Evolutionary conservation across 2,113 vertebrate genomes (phyloP), one percentile per base, ranked within the genome.

Genomic region (Quiscalus mexicanus): DNA sequence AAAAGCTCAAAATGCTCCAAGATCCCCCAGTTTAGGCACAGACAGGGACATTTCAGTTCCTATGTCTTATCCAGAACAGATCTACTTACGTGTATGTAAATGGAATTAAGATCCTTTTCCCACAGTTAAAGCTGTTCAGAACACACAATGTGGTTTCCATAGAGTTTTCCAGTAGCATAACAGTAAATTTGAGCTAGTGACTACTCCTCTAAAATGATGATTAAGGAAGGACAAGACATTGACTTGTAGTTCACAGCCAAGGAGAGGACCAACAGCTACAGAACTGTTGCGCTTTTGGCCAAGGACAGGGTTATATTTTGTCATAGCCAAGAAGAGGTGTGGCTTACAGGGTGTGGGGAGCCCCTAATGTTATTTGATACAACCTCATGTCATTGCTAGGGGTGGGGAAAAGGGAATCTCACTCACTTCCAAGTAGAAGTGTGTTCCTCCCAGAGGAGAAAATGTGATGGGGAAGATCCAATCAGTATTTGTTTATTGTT

Each of bases 251-350:
- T 77, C 21, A 58, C 22, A 85, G 80, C 1, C 3, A 77, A n/a
- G 4, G 21, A 41, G 53, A 39, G 11, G 22, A 53, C 11, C 15
- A 67, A n/a, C 19, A 59, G 24, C 5, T 15, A 30, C 12, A 63
- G 35, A n/a, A 19, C 5, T 11, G 12, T 16, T 2, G 1, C 0
- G 1, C 7, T n/a, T 39, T 39, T 45, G 28, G 23, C 27, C 28
- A 28, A 45, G 27, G 15, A 45, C 23, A 28, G 15, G 22, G 6
- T 39, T n/a, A 30, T 24, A 19, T 53, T 39, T 39, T 28, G 39
- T 8, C 23, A 7, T 3, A 39, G 23, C 2, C 1, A 1, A n/a
- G 13, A 37, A 33, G 53, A 33, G 19, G 2, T 15, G 22, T 12
- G 31, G 37, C 6, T 68, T 21, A 33, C 2, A 16, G 25, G 3